Evolutionary conservation across 1,140 invertebrate species (phyloP), one percentile per base, ranked within the genome.

Genomic region (Tyrophagus putrescentiae): DNA sequence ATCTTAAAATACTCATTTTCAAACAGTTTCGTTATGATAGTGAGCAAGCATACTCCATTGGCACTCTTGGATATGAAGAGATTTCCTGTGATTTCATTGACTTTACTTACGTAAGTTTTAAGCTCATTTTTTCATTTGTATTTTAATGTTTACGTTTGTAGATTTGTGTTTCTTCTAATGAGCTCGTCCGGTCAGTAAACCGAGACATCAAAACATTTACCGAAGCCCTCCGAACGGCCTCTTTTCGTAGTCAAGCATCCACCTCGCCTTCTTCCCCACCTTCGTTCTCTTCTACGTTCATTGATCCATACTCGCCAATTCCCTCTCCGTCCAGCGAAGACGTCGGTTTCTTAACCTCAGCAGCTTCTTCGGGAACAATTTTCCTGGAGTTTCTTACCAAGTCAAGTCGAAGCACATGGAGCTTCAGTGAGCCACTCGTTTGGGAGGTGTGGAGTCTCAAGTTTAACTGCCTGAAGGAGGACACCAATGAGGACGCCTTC

Each of bases 371-470:
- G 28, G 23, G 36, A 23, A 29, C 94, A 72, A 95, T 97, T 65
- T 88, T 85, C 32, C 75, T 97, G 45, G 91, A 96, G 73, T 96
- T 97, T 76, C 95, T 88, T 75, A 87, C 93, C 70, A 88, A 84
- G 69, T 89, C 87, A 68, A 57, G 84, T 67, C 82, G 81, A 50
- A 79, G 84, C 33, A 18, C n/a, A 48, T 95, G 90, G 88, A 81
- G 83, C 6, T 90, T 94, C 67, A 31, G 5, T 44, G 63, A 66
- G 3, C 76, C 82, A 6, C 90, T 91, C 67, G 88, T 92, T 0
- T 97, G 93, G 93, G 93, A 97, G 71, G 87, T 96, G 13, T 97
- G 92, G 93, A 94, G 88, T 23, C 79, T 97, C 1, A 82, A 86
- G 62, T 76, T 95, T 31, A 87, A 94, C 70, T 75, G 74, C 91